These are phyloP conservation scores for Leptodirus hochenwartii DNA, from an alignment of 2,888 invertebrate species.

Conservation along the genomic window DNA sequence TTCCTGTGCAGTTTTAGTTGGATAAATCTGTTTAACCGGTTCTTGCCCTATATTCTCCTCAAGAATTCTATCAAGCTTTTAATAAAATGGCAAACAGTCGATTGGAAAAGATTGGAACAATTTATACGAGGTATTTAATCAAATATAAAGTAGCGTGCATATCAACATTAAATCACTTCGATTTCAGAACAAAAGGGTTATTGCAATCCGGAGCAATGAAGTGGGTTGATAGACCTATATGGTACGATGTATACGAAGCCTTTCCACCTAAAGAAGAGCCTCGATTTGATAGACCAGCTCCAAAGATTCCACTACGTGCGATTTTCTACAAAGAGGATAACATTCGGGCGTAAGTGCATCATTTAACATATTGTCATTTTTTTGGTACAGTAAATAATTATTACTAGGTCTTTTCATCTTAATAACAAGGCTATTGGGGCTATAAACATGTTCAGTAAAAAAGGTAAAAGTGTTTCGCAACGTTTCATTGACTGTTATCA, in stretches of 20 bases:
- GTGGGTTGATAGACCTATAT: slow-evolving; percentile 70
- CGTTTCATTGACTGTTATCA: slow-evolving; percentile 42
- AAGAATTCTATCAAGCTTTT: no score
- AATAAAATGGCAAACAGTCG: slow-evolving; percentile 45
- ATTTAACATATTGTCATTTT: slow-evolving; percentile 1
- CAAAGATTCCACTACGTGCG: slow-evolving; percentile 38
- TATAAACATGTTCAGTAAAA: slow-evolving; percentile 33
- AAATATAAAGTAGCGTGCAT: background rate
- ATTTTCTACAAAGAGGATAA: slow-evolving; percentile 75
- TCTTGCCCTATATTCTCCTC: no score
- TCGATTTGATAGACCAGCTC: slow-evolving; percentile 45
- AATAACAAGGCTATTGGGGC: slow-evolving; percentile 34
- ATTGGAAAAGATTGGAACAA: slow-evolving; percentile 55
- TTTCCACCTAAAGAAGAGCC: slow-evolving; percentile 84
- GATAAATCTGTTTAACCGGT: no score
- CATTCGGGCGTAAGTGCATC: slow-evolving; percentile 58
- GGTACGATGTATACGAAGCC: slow-evolving; percentile 81
- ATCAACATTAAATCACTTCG: slow-evolving; percentile 2
- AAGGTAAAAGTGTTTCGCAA: slow-evolving; percentile 34
- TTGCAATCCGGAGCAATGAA: slow-evolving; percentile 62
- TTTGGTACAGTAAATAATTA: slow-evolving; percentile 9
- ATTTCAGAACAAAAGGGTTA: slow-evolving; percentile 55
- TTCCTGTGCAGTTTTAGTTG: no score
- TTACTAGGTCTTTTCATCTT: slow-evolving; percentile 48
- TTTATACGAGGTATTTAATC: slow-evolving; percentile 41